Evolutionary conservation across 2,888 invertebrate species (phyloP).

Genomic region (Pomacea canaliculata): DNA sequence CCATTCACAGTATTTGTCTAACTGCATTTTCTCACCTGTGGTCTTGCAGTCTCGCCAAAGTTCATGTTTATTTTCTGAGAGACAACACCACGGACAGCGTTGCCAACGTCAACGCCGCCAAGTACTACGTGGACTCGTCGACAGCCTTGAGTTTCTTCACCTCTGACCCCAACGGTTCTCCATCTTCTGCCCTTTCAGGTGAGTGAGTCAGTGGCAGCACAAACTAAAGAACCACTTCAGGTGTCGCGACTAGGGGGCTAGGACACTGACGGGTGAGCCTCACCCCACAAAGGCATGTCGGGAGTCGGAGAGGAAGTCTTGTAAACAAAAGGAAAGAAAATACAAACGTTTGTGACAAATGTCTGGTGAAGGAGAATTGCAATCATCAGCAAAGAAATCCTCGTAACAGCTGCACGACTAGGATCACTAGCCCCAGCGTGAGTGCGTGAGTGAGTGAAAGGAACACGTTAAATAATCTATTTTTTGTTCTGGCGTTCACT

Average conservation of each 20-base stretch:
- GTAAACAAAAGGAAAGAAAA: no score
- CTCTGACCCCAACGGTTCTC: constrained; percentile 40
- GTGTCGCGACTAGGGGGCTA: no score
- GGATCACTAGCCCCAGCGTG: not conserved
- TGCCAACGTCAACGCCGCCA: constrained; percentile 31
- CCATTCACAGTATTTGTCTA: no score
- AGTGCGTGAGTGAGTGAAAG: not conserved
- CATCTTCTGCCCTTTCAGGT: constrained; percentile 44
- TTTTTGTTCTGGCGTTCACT: no score
- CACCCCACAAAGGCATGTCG: no score
- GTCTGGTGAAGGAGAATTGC: not conserved
- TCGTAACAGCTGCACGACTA: no score
- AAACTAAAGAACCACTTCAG: no score
- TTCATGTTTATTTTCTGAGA: constrained; percentile 34
- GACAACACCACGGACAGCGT: constrained; percentile 38
- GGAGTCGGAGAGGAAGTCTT: no score
- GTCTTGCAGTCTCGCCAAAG: constrained; percentile 32
- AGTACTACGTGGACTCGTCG: constrained; percentile 41
- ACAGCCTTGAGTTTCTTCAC: constrained; percentile 42
- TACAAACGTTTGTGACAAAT: not conserved
- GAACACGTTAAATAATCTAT: no score
- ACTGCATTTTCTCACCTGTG: no score
- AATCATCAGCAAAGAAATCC: not conserved
- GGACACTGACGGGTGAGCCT: no score
- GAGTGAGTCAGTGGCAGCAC: not conserved